Evolutionary conservation across 2,113 vertebrate genomes (phyloP), one percentile per base, ranked within the genome.

Genomic region (Rattus norvegicus): DNA sequence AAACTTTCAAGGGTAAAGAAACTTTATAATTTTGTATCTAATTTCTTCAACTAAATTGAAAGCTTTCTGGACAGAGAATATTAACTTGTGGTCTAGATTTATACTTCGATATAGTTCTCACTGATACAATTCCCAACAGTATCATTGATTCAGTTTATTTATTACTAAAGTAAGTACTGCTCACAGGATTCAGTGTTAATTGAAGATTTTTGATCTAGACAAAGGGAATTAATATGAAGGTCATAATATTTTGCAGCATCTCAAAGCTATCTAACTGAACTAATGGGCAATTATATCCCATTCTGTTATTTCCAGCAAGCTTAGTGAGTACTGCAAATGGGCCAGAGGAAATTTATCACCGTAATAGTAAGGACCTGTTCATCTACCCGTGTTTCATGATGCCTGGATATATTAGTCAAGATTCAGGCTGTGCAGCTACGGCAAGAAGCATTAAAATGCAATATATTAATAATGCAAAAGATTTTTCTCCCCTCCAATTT

Each of bases 131-230:
- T 80, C 47, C 81, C 63, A 80, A 80, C 5, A 52, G 19, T 63
- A 54, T 72, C 63, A 61, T 36, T n/a, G 73, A 95, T 54, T 80
- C 63, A 19, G 69, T 61, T 61, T 87, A 86, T 59, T 91, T 86
- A 79, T 80, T 22, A 80, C 65, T 88, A 56, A 72, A 87, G 79
- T 81, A n/a, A 59, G 67, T 77, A 75, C 87, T 33, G 76, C 13
- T 67, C 39, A 56, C 14, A 72, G 61, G 79, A 70, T 47, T 85
- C 63, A 92, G 22, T 43, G 52, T 19, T 63, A 88, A 61, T 63
- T 95, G 73, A 87, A 88, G n/a, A 43, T 52, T 86, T 86, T 67
- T 61, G 67, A 87, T 56, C 39, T 88, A 90, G 39, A 77, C 83
- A 88, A 87, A 95, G 52, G 52, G 61, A 70, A 80, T 80, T 87